Conservation (phyloP, 2,113 vertebrate genomes). For the Bombycilla garrulus region DNA sequence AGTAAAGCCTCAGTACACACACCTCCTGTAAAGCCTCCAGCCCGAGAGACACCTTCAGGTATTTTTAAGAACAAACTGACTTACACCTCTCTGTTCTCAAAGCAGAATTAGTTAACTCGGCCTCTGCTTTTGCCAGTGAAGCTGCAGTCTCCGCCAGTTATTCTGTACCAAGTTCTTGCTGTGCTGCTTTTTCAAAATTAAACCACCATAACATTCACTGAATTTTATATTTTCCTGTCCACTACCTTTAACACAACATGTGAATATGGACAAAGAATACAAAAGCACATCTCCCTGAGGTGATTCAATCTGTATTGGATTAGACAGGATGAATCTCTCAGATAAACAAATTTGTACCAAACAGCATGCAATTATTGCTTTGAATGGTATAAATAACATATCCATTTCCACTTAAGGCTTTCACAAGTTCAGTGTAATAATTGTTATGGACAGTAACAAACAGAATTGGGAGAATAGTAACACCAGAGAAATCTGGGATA, state of each 20-base stretch:
- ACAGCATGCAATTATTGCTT: neutral
- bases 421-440: neutral
- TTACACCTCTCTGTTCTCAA: neutral
- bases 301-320: neutral
- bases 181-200: neutral
- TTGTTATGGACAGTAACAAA: neutral
- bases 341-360: neutral
- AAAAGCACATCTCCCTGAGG: neutral
- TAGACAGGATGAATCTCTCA: neutral
- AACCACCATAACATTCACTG: neutral
- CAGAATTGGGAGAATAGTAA: neutral
- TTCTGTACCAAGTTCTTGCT: neutral
- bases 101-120: neutral
- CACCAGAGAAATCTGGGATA: neutral
- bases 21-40: neutral
- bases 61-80: neutral
- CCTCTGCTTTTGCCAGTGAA: neutral
- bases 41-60: neutral
- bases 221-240: neutral
- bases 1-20: neutral
- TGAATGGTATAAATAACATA: neutral
- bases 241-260: neutral
- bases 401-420: neutral
- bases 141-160: neutral
- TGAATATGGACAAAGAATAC: neutral